Evolutionary conservation across 1,140 invertebrate genomes (phyloP).

Genomic region (Alviniconcha marisindica): DNA sequence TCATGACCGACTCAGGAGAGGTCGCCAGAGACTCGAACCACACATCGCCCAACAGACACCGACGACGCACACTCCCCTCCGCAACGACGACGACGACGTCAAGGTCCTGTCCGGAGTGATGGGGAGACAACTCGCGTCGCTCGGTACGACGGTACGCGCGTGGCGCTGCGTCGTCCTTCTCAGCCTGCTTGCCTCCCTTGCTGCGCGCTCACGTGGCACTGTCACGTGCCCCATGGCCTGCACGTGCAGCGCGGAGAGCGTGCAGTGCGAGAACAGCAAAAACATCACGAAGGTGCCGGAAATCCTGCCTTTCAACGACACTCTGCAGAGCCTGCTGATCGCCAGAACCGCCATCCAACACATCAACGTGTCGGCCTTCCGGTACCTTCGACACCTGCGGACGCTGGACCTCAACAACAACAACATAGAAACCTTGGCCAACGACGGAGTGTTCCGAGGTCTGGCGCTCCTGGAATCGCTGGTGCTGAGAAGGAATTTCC

Average conservation of each 20-base stretch:
- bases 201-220: background rate
- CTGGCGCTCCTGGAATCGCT: slow-evolving; percentile 15
- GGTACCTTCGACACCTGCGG: background rate
- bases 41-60: no score
- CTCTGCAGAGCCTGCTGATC: background rate
- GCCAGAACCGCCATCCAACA: background rate
- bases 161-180: background rate
- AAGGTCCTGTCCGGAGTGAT: no score
- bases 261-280: background rate
- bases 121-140: no score
- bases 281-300: background rate
- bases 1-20: no score
- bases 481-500: background rate
- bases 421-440: slow-evolving; percentile 3
- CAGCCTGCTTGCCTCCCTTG: background rate
- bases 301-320: slow-evolving; percentile 9
- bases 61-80: no score
- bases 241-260: slow-evolving; percentile 1
- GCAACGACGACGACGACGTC: no score
- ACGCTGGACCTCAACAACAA: slow-evolving; percentile 20
- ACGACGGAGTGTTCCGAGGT: background rate
- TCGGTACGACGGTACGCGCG: no score
- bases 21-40: no score
- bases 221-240: slow-evolving; percentile 1
- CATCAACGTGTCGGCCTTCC: background rate